These are phyloP conservation scores for Heliconius nattereri DNA, from an alignment of 1,140 invertebrate genomes.

Conservation along the genomic window DNA sequence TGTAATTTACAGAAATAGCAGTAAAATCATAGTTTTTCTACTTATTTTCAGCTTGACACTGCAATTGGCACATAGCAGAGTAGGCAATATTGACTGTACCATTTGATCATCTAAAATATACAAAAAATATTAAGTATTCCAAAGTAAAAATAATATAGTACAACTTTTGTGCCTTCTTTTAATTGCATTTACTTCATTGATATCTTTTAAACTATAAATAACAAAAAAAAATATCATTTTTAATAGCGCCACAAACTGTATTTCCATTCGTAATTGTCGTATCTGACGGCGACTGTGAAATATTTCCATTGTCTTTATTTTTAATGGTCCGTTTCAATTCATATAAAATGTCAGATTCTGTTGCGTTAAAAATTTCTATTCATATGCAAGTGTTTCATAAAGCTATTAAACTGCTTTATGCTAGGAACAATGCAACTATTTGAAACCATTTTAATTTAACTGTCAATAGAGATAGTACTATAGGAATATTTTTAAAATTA, in stretches of 20 bases:
- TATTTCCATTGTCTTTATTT: background rate
- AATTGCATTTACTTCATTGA: too few species aligned
- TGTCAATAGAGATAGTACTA: background rate
- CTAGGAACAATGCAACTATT: slow-evolving; percentile 7
- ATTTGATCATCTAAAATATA: too few species aligned
- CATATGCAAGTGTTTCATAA: slow-evolving; percentile 9
- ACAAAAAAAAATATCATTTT: background rate
- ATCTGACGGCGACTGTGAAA: background rate
- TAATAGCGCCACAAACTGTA: background rate
- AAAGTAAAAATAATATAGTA: too few species aligned
- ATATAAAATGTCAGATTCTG: slow-evolving; percentile 1
- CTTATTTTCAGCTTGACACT: too few species aligned
- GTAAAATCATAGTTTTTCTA: too few species aligned
- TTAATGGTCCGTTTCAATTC: slow-evolving; percentile 9
- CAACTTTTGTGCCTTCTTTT: too few species aligned
- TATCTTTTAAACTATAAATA: too few species aligned
- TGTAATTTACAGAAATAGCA: too few species aligned
- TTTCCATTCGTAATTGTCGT: background rate
- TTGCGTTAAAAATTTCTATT: background rate
- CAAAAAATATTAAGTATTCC: too few species aligned
- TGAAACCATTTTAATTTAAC: background rate
- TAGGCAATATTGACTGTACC: too few species aligned
- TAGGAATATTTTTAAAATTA: background rate
- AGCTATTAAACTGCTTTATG: slow-evolving; percentile 2
- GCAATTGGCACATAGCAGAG: too few species aligned